phyloP scores from a whole-genome alignment of 2,113 vertebrate genomes.

The Rattus rattus region DNA sequence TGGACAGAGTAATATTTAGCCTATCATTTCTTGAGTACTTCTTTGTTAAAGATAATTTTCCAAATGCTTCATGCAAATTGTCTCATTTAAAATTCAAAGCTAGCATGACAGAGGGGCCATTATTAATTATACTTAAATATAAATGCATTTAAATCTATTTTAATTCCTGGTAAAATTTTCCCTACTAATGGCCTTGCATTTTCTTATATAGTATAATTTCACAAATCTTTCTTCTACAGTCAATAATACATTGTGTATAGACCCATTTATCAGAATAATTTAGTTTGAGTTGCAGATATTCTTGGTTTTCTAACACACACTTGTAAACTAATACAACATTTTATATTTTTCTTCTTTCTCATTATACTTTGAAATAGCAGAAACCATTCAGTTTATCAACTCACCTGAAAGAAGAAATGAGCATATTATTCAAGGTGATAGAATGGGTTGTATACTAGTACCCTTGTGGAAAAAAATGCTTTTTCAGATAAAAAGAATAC shows the following conservation, averaged over 20 bases:
- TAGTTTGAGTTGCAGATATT: constrained; percentile 29
- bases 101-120: neutral
- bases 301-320: neutral
- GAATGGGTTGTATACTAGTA: neutral
- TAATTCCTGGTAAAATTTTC: constrained; percentile 20
- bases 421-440: neutral
- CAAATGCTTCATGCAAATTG: neutral
- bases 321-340: neutral
- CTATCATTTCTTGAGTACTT: neutral
- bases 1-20: constrained; percentile 1
- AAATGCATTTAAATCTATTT: constrained; percentile 45
- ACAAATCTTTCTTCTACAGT: constrained; percentile 18
- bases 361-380: constrained; percentile 12
- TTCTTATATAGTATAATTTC: neutral
- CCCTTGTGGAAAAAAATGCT: neutral
- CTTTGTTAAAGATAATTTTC: constrained; percentile 24
- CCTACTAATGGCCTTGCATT: neutral
- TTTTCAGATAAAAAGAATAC: constrained; percentile 30
- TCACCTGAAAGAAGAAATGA: neutral
- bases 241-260: neutral
- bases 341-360: neutral
- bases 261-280: constrained; percentile 33
- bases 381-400: neutral
- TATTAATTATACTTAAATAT: neutral
- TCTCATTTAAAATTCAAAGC: constrained; percentile 34